Evolutionary conservation across 2,113 vertebrate species (phyloP), one percentile per base, ranked within the genome.

Genomic region (Sturnira hondurensis): DNA sequence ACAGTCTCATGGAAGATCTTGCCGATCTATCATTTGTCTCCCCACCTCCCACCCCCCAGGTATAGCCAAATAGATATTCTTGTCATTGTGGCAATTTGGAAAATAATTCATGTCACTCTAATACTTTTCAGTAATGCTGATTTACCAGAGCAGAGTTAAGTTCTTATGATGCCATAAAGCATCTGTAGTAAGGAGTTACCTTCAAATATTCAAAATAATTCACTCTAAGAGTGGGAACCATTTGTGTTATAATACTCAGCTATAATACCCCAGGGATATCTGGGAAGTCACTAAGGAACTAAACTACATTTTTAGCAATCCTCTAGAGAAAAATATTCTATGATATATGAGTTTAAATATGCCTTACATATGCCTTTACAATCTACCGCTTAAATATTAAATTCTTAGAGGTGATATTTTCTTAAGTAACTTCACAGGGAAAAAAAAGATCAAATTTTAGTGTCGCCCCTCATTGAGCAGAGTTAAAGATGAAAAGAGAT

Each of bases 121-220:
- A 38, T 95, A 45, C 36, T 95, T 98, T 95, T 96, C 96, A 89
- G 52, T 93, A 90, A 78, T 54, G 4, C 67, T 96, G 94, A 96
- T 96, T 97, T 95, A 93, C 82, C 58, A 22, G 41, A 33, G 2
- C 50, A 87, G 68, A 61, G 26, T 71, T 90, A 67, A 89, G 65
- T 8, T 74, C 74, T 97, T 68, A 81, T 96, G 88, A 86, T 81
- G 12, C 91, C 80, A 63, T 96, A 88, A 97, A 97, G 19, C 83
- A 91, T 94, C 96, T 56, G 73, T 67, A 61, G 70, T 63, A 80
- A 91, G 54, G 73, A 93, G 63, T 77, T 90, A 86, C 65, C 63
- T 96, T 92, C 80, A 86, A 94, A 91, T 93, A 76, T 70, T 95
- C 82, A 81, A 84, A 96, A 91, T 97, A 96, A 88, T 20, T 97